phyloP scores from a whole-genome alignment of 2,797 vertebrate genomes.

The Enteromius thamalakanensis region DNA sequence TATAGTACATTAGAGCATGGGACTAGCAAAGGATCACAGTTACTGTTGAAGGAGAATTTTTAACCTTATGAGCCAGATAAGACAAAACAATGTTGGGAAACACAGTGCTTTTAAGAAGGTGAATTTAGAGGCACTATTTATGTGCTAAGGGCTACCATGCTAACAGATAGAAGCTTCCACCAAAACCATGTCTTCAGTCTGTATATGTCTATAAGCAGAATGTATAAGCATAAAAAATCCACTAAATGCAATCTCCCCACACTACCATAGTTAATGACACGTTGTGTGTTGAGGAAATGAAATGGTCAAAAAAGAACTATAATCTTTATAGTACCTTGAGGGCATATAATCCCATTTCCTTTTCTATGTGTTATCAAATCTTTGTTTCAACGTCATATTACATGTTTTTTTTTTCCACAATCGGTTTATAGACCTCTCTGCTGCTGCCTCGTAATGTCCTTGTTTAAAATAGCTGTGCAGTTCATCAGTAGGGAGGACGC shows the following conservation, averaged over 20 bases:
- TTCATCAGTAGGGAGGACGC: constrained; percentile 38
- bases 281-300: not conserved
- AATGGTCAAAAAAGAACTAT: not conserved
- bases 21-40: not conserved
- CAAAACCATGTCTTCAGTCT: not conserved
- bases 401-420: constrained; percentile 23
- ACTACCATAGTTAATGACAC: not conserved
- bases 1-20: not conserved
- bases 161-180: not conserved
- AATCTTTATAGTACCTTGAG: not conserved
- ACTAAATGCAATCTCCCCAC: not conserved
- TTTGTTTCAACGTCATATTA: constrained; percentile 14
- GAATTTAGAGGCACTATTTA: not conserved
- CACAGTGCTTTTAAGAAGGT: not conserved
- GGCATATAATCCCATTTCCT: not conserved
- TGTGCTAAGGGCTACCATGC: not conserved
- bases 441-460: constrained; percentile 27
- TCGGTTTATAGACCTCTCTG: constrained; percentile 17
- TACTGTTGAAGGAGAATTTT: not conserved
- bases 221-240: no score
- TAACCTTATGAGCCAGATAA: not conserved
- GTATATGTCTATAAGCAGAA: not conserved
- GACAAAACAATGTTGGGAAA: not conserved
- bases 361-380: constrained; percentile 6
- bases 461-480: constrained; percentile 51